A percentile compares a stretch with the other conserved stretches of the same genome.
Conservation (phyloP, 2,888 invertebrate genomes). For the Axea sp. region DNA sequence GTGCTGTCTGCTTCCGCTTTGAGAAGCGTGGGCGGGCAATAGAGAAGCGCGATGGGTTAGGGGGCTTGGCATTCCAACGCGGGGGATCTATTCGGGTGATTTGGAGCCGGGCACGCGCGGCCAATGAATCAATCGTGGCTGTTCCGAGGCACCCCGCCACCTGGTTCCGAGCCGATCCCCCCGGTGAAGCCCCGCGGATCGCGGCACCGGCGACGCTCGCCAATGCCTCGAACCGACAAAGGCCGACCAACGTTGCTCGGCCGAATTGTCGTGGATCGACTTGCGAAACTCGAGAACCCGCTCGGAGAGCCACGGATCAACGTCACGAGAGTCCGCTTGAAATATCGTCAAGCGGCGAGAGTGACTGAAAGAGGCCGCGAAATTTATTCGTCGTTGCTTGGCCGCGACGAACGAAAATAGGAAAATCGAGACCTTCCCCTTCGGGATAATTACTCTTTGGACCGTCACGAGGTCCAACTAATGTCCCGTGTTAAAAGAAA, state of each 20-base stretch:
- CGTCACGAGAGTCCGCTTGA: slow-evolving; percentile 35
- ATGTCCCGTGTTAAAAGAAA: no score
- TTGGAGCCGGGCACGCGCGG: slow-evolving; percentile 79
- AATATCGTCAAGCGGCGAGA: slow-evolving; percentile 39
- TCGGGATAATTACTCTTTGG: slow-evolving; percentile 34
- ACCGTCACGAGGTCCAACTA: no score
- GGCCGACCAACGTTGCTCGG: slow-evolving; percentile 36
- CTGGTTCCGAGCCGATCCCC: slow-evolving; percentile 14
- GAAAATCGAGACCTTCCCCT: not conserved
- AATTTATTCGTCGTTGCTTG: slow-evolving; percentile 33
- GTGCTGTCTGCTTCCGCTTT: slow-evolving; percentile 68
- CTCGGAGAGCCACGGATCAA: slow-evolving; percentile 56
- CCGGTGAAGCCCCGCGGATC: slow-evolving; percentile 23
- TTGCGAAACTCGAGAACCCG: slow-evolving; percentile 50
- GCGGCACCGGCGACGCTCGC: slow-evolving; percentile 45
- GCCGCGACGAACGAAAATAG: slow-evolving; percentile 15
- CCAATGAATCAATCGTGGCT: slow-evolving; percentile 80
- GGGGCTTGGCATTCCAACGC: slow-evolving; percentile 75
- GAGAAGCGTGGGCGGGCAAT: slow-evolving; percentile 77
- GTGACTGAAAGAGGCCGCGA: slow-evolving; percentile 47
- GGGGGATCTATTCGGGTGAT: slow-evolving; percentile 79
- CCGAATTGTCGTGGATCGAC: slow-evolving; percentile 46
- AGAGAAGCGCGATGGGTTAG: slow-evolving; percentile 78
- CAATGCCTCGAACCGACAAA: slow-evolving; percentile 55
- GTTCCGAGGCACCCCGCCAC: slow-evolving; percentile 51